Evolutionary conservation across 2,797 vertebrate genomes (phyloP).

Genomic region (Pampus argenteus): DNA sequence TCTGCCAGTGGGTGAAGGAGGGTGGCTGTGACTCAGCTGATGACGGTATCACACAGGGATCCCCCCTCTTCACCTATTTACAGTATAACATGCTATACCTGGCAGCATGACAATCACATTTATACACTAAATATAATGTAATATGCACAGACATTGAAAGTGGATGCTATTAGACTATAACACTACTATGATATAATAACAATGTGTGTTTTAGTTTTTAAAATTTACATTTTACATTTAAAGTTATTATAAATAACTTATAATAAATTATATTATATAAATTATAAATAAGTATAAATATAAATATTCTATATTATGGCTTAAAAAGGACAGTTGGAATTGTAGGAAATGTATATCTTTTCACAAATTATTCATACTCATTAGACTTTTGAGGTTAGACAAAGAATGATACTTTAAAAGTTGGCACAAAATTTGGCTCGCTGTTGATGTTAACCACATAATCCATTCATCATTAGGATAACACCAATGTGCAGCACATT

Average conservation of each 20-base stretch:
- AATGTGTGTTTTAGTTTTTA: not conserved
- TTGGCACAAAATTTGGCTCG: constrained; percentile 69
- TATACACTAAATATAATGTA: not conserved
- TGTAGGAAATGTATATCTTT: constrained; percentile 36
- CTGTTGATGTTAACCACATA: constrained; percentile 75
- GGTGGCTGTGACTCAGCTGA: constrained; percentile 84
- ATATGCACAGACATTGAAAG: not conserved
- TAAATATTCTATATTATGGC: not conserved
- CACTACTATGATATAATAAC: not conserved
- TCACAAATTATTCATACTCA: constrained; percentile 47
- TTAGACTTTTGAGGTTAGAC: constrained; percentile 53
- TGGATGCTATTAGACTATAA: not conserved
- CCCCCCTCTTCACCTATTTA: constrained; percentile 53
- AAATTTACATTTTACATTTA: too few relatives aligned
- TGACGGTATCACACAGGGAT: constrained; percentile 56
- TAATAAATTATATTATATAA: too few relatives aligned
- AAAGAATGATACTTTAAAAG: constrained; percentile 63
- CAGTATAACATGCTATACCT: constrained; percentile 41
- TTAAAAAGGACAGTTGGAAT: not conserved
- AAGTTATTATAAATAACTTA: too few relatives aligned
- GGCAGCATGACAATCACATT: constrained; percentile 18
- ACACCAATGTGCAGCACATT: constrained; percentile 73
- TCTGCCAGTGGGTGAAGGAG: constrained; percentile 81
- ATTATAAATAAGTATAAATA: too few relatives aligned
- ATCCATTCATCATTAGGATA: constrained; percentile 84